Base-by-base conservation (phyloP, 1,140 invertebrate species). In the Drosophila nasuta region DNA sequence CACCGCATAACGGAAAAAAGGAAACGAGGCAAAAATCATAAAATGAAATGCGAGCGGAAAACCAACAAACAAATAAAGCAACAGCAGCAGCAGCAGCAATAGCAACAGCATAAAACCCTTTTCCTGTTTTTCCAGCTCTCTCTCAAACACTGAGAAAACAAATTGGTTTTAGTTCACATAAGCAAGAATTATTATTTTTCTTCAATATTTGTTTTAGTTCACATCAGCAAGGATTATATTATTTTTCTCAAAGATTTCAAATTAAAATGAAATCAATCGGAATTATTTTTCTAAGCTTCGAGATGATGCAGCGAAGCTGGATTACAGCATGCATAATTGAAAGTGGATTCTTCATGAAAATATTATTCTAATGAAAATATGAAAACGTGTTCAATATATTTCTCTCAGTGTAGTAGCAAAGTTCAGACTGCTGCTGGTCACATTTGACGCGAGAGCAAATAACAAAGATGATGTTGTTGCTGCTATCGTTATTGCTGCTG, bases 21-120 rank as follows among this genome's bases (percentile, higher is more conserved):
- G 51, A 64, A 48, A 45, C 51, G 49, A 73, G 48, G 35, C 57
- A 57, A 60, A 80, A 67, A 66, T 68, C 74, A 77, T 72, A 75
- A 70, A 75, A 48, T 57, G 65, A 69, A 71, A 71, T 71, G 51
- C 38, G 59, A 63, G 60, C 51, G 20, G 25, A 57, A 57, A 62
- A 33, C 45, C 30, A 64, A 48, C 56, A 62, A 69, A 75, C 66
- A 69, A 69, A 67, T 20, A 63, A 35, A 75, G 7, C n/a, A 60
- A 20, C 62, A 45, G 48, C 68, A 33, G 17, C 13, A 33, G 28
- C 13, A 33, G 15, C 15, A 56, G 52, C 52, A 38, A 38, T 38
- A 3, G 35, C 56, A 43, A 8, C 5, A 25, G 56, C 35, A 64
- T 48, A 54, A 56, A 70, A 25, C 20, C 62, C 41, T 41, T 38